Base-by-base conservation (phyloP, 2,888 invertebrate genomes). In the Zelleria hepariella region DNA sequence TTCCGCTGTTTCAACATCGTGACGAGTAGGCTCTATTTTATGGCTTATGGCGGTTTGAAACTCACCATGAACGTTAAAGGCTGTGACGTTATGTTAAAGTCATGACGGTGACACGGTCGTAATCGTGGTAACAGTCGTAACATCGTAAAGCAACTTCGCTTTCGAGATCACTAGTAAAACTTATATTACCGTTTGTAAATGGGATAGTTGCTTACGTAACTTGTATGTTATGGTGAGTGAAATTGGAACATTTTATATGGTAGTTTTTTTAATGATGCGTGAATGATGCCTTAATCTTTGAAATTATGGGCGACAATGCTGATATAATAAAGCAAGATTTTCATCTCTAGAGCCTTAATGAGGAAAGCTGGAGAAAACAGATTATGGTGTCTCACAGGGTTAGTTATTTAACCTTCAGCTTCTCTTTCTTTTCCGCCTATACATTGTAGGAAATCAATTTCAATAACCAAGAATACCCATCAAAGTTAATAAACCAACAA, bases 401-500 rank as follows among this genome's bases (percentile, higher is more conserved):
- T 15, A 42, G 15, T 42, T 15, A 15, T 15, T 42, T 42, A 15
- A 42, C 32, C 32, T 42, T 42, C 32, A 10, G 32, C 15, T 42
- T 42, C 32, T 15, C 15, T 42, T 42, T 42, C 32, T 2, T 3
- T 42, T 42, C 32, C 32, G 32, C 1, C 32, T 4, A 42, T 42
- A 42, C 32, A 15, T 10, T 42, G 15, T 15, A 15, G 32, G 32
- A 42, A 42, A 42, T 42, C 32, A 42, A 42, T 42, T 42, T 42
- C 15, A 42, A n/a, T n/a, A n/a, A 42, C 32, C 32, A 42, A 42
- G 32, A 42, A 42, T 10, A 42, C 32, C 32, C 32, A 42, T 42
- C 32, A 42, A 42, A 72, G 67, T 71, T 75, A 73, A 77, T 78
- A 80, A 76, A 77, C 74, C 70, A 71, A 74, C 73, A 80, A 82